Conservation (phyloP, 2,888 invertebrate genomes). For the Chymomyza caudatula region DNA sequence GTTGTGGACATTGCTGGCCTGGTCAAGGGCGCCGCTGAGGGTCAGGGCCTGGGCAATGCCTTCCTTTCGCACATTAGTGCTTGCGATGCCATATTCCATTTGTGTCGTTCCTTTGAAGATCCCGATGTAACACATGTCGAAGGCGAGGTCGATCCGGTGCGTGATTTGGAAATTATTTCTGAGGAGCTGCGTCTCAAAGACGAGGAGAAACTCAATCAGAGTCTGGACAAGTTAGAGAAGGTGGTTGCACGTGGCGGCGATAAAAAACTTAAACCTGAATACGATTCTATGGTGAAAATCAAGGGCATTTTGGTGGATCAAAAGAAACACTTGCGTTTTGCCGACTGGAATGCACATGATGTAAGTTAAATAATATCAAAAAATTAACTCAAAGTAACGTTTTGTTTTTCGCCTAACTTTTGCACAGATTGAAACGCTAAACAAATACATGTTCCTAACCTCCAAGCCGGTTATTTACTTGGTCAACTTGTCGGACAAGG, state of each 20-base stretch:
- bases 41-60: constrained; percentile 94
- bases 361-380: constrained; percentile 80
- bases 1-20: constrained; percentile 99
- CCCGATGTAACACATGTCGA: constrained; percentile 99
- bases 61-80: constrained; percentile 99
- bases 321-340: constrained; percentile 94
- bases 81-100: constrained; percentile 98
- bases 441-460: constrained; percentile 97
- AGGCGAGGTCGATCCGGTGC: constrained; percentile 97
- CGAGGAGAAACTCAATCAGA: constrained; percentile 89
- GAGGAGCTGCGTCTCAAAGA: constrained; percentile 97
- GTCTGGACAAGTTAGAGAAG: constrained; percentile 92
- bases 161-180: constrained; percentile 97
- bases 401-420: no score
- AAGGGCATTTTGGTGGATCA: constrained; percentile 90
- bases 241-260: constrained; percentile 90
- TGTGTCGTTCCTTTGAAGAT: constrained; percentile 97
- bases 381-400: neutral
- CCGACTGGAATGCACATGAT: constrained; percentile 95
- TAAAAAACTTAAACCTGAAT: constrained; percentile 97
- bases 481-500: constrained; percentile 97
- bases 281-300: constrained; percentile 91
- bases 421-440: constrained; percentile 96
- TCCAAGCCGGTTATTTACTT: constrained; percentile 98
- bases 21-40: constrained; percentile 98